Evolutionary conservation across 1,140 invertebrate species (phyloP).

Genomic region (Rhagoletis zephyria): DNA sequence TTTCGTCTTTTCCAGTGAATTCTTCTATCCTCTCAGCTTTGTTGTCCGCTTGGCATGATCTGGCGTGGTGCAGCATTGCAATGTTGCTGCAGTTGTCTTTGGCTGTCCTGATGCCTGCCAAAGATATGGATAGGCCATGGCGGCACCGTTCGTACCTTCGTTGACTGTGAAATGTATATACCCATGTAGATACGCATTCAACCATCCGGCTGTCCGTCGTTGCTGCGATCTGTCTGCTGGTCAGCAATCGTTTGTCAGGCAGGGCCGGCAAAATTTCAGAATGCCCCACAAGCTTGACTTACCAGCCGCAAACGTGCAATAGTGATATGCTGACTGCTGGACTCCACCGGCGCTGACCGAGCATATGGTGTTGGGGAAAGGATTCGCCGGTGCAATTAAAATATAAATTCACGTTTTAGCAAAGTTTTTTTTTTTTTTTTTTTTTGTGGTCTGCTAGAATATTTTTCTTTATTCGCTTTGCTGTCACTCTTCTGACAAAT

Average conservation of each 20-base stretch:
- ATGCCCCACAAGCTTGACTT: conserved; percentile 2
- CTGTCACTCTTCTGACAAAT: conserved; percentile 24
- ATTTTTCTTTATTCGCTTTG: not conserved
- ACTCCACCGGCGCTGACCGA: not conserved
- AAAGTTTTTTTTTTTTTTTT: not conserved
- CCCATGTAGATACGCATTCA: not conserved
- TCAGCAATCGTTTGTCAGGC: conserved; percentile 38
- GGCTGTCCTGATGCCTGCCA: conserved; percentile 29
- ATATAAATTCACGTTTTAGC: not conserved
- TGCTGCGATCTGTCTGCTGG: conserved; percentile 22
- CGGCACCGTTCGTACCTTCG: not conserved
- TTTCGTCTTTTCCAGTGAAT: not conserved
- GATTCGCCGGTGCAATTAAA: conserved; percentile 23
- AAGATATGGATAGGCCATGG: not conserved
- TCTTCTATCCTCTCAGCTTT: not conserved
- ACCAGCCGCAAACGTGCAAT: not conserved
- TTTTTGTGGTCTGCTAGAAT: not conserved
- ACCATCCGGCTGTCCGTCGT: not conserved
- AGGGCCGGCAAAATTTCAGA: conserved; percentile 8
- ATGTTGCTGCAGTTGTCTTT: conserved; percentile 5
- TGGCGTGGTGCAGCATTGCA: not conserved
- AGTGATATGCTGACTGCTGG: not conserved
- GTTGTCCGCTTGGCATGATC: not conserved
- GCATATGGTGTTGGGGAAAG: conserved; percentile 19
- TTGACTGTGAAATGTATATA: too few relatives aligned